Evolutionary conservation across 2,888 invertebrate species (phyloP).

Genomic region (Yponomeuta evonymella): DNA sequence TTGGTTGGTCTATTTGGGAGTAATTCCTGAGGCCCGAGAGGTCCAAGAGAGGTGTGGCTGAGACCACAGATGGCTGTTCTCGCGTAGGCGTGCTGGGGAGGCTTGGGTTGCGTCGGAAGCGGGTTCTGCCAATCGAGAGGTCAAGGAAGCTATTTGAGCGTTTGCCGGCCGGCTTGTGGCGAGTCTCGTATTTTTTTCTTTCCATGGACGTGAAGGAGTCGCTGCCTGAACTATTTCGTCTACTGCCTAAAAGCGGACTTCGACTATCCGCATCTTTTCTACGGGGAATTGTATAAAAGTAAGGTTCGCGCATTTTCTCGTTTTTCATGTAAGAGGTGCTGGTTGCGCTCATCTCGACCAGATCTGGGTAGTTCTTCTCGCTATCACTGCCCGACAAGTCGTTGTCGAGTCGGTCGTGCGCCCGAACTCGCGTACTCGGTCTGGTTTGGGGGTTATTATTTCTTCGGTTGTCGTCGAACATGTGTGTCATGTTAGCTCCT

Average conservation of each 20-base stretch:
- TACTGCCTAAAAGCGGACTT: constrained; percentile 83
- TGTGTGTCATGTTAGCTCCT: constrained; percentile 56
- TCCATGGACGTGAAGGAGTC: constrained; percentile 74
- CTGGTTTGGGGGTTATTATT: constrained; percentile 56
- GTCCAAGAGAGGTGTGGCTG: constrained; percentile 79
- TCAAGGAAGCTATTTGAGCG: constrained; percentile 84
- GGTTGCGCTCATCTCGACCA: constrained; percentile 70
- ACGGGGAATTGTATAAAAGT: constrained; percentile 82
- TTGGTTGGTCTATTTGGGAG: constrained; percentile 52
- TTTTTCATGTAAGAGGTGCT: constrained; percentile 57
- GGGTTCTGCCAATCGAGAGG: constrained; percentile 70
- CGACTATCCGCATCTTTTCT: constrained; percentile 81
- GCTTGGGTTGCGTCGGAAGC: constrained; percentile 72
- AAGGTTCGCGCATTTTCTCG: constrained; percentile 61
- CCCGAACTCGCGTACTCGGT: constrained; percentile 52
- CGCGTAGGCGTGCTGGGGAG: constrained; percentile 81
- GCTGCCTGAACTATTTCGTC: constrained; percentile 83
- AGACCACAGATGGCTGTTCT: constrained; percentile 59
- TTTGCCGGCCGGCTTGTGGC: constrained; percentile 55
- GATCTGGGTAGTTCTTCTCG: constrained; percentile 75
- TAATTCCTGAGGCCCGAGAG: constrained; percentile 73
- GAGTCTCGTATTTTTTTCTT: constrained; percentile 43
- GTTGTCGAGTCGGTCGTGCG: constrained; percentile 63
- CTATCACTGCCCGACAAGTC: constrained; percentile 70
- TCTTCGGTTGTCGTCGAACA: constrained; percentile 55